These are phyloP conservation scores for Wasmannia auropunctata DNA, from an alignment of 1,140 invertebrate genomes.

Conservation along the genomic window DNA sequence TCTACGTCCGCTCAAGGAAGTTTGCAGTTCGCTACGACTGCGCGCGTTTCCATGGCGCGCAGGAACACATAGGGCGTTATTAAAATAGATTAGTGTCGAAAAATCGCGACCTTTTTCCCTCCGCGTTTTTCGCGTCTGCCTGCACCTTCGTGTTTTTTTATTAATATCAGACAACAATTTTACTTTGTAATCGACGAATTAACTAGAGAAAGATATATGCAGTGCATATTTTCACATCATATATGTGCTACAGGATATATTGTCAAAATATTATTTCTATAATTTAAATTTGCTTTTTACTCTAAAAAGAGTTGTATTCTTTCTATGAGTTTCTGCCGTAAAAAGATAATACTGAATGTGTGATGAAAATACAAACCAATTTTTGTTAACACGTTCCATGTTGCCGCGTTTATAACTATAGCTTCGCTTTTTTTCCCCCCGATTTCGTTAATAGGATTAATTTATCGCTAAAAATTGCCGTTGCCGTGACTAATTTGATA, in stretches of 20 bases:
- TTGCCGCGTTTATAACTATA: not conserved
- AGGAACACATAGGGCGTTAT: slow-evolving; percentile 26
- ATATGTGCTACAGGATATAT: not conserved
- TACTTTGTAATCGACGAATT: slow-evolving; percentile 1
- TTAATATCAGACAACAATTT: not conserved
- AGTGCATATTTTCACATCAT: not conserved
- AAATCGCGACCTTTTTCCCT: not conserved
- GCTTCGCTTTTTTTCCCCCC: not conserved
- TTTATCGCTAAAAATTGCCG: not conserved
- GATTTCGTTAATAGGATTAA: not conserved
- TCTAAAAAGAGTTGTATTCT: not conserved
- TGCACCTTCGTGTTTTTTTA: not conserved
- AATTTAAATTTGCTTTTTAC: not conserved
- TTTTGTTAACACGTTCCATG: not conserved
- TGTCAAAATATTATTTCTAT: not conserved
- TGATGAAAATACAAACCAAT: slow-evolving; percentile 7
- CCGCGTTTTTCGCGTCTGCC: not conserved
- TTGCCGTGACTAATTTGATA: not conserved
- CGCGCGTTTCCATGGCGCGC: slow-evolving; percentile 32
- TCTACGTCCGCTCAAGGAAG: slow-evolving; percentile 52
- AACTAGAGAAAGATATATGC: not conserved
- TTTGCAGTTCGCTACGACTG: slow-evolving; percentile 49
- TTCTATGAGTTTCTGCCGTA: not conserved
- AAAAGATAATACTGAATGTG: not conserved
- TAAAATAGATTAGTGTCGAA: slow-evolving; percentile 47